Evolutionary conservation across 2,797 vertebrate species (phyloP), one percentile per base, ranked within the genome.

Genomic region (Glossophaga mutica): DNA sequence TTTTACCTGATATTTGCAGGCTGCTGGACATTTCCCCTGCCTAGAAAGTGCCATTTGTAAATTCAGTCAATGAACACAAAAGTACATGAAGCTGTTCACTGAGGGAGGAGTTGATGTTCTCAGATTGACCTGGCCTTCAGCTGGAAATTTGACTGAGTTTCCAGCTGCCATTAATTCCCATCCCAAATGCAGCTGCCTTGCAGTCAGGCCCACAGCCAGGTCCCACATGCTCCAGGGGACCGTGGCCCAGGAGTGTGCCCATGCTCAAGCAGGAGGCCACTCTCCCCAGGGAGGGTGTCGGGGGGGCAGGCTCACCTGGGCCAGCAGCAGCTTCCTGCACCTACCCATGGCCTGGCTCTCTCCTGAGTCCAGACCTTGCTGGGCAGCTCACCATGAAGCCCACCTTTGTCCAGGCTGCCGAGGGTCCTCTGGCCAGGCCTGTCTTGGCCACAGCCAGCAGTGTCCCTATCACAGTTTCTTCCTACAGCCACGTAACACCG

Each of bases 271-370:
- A 26, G 52, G 18, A 57, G n/a, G 7, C 46, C 0, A 8, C 6
- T 73, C 9, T 55, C 55, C 46, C 52, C 12, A 24, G 42, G 4
- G 37, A 12, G 22, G 46, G 1, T 1, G 1, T 48, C 8, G 5
- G 39, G 22, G 29, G 29, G 9, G 24, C 5, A 10, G 37, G 1
- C 67, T 39, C 46, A 10, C 44, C 26, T 9, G 2, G 15, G 37
- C 59, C 77, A 34, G 42, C 16, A 37, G 70, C 15, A 5, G 1
- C 9, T 14, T 29, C 44, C 1, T 0, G 0, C 2, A 10, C 4
- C 90, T 42, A 16, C 57, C 15, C 4, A 4, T 9, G 18, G 12
- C 46, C 8, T 24, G 68, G 24, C 14, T 42, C 5, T 48, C 9
- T 73, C 18, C 86, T 48, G 29, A 67, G 32, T 5, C 39, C 71